Percentiles rank a stretch among this genome's conserved stretches.
These are phyloP conservation scores for Drosophila seguyi DNA, from an alignment of 1,140 invertebrate genomes.

Conservation along the genomic window DNA sequence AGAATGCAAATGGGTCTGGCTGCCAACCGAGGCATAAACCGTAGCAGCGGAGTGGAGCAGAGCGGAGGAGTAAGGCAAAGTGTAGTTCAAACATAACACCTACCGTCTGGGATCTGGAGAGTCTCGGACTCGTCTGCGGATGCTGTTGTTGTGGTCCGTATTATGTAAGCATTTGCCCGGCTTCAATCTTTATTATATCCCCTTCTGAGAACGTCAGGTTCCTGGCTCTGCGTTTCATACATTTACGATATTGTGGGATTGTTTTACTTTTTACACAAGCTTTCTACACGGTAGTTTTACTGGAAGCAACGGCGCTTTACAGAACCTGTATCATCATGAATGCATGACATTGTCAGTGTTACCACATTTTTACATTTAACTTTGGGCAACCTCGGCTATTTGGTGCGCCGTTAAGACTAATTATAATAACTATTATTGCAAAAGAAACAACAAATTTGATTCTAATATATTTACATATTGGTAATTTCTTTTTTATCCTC, in stretches of 20 bases:
- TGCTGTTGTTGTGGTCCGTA: conserved; percentile 63
- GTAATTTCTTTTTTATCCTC: no score
- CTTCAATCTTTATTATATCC: conserved; percentile 31
- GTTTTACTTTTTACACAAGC: background rate
- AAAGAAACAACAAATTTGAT: no score
- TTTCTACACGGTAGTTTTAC: background rate
- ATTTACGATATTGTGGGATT: background rate
- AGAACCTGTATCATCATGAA: background rate
- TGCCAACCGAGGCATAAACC: conserved; percentile 63
- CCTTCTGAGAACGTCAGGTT: conserved; percentile 8
- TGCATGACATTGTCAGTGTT: background rate
- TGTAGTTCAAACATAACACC: no score
- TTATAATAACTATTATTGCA: no score
- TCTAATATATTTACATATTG: no score
- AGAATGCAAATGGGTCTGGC: conserved; percentile 33
- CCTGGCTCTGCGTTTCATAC: conserved; percentile 21
- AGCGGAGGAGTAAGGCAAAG: no score
- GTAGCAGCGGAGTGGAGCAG: no score
- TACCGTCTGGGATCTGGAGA: conserved; percentile 53
- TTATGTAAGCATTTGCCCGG: conserved; percentile 72
- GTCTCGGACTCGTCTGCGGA: conserved; percentile 36
- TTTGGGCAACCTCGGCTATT: no score
- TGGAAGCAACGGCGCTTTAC: background rate
- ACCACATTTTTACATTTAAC: background rate
- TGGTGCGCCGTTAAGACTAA: no score